Evolutionary conservation across 2,113 vertebrate species (phyloP), one percentile per base, ranked within the genome.

Genomic region (Archilochus colubris): DNA sequence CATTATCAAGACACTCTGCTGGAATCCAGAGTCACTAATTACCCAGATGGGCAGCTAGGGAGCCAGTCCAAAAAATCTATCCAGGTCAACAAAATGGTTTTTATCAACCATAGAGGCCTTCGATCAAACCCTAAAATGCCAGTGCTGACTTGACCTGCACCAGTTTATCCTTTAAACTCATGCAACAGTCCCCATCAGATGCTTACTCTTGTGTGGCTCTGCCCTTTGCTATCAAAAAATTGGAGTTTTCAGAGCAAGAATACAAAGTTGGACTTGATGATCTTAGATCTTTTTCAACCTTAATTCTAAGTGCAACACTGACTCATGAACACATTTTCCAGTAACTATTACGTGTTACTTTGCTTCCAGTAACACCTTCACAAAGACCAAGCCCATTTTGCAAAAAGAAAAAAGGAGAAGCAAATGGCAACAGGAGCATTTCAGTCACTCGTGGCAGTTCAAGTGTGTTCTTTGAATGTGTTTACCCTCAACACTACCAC

Each of bases 1-100:
- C 24, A 0, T 59, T 55, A 68, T 28, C 14, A 36, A 82, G 68
- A 62, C 16, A 53, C 53, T 30, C 67, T 62, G 81, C 22, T 57
- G 61, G 83, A 94, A 94, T 59, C 66, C 22, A 84, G 48, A 83
- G 18, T 64, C 28, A 14, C 46, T 83, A 72, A 86, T 94, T 82
- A 88, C 27, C 51, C 86, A 97, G 74, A 95, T 46, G 69, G 31
- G 25, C 64, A 68, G 80, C 38, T 33, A 57, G 30, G 36, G 25
- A 82, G 14, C 17, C 0, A 0, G 75, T 89, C 81, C 91, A 91
- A 87, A 80, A 80, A 89, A 50, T 4, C 55, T 44, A 33, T 28
- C 33, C 61, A 74, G 57, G 50, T 50, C 31, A 18, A 21, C 5
- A 3, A 16, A 46, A 40, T 0, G 1, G 9, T 43, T 73, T 74